phyloP scores from a whole-genome alignment of 1,140 invertebrate genomes.

The Lucilia sericata region DNA sequence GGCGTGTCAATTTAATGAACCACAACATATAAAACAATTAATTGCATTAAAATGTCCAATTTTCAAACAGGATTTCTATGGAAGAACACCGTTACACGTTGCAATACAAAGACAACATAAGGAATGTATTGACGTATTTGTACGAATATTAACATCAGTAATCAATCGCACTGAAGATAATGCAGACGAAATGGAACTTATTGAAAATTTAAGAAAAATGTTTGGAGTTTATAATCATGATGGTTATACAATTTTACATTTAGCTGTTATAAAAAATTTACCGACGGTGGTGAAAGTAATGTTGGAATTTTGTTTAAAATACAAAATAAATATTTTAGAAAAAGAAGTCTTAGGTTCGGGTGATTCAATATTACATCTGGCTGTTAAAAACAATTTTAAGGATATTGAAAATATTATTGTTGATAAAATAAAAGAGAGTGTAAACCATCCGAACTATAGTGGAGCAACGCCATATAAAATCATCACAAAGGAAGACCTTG shows the following conservation, averaged over 20 bases:
- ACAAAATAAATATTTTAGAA: neutral
- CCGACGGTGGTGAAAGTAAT: neutral
- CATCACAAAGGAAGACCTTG: too few species aligned
- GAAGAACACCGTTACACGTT: constrained; percentile 5
- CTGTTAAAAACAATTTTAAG: neutral
- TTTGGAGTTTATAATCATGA: neutral
- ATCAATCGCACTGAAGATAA: neutral
- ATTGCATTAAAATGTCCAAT: neutral
- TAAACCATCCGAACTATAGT: neutral
- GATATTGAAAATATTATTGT: neutral
- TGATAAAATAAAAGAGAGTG: neutral
- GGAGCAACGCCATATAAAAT: neutral
- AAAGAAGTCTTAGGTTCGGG: neutral
- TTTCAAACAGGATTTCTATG: neutral
- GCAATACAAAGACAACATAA: neutral
- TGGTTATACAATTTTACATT: neutral
- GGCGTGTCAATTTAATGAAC: neutral
- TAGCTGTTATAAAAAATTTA: neutral
- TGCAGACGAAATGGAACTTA: neutral
- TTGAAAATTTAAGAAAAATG: neutral
- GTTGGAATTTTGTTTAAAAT: neutral
- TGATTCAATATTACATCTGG: neutral
- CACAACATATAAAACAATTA: neutral
- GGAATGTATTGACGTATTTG: neutral
- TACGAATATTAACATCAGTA: neutral